Conservation (phyloP, 2,888 invertebrate species). For the Harpalus rubripes region DNA sequence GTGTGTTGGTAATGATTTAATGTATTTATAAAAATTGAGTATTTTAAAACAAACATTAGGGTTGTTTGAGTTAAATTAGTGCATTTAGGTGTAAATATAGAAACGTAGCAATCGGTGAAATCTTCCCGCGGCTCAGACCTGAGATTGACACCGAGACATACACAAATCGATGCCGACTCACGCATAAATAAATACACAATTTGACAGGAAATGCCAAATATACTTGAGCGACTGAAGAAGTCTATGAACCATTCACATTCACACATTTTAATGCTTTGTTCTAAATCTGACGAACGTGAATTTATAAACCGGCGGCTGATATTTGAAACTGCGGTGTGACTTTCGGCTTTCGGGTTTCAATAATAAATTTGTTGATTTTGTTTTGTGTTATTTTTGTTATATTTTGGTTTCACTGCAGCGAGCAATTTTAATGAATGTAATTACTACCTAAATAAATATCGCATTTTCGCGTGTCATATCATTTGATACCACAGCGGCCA, state of each 20-base stretch:
- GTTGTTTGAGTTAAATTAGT: constrained; percentile 9
- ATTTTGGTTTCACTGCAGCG: constrained; percentile 52
- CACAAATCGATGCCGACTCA: constrained; percentile 60
- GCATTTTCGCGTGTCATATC: constrained; percentile 40
- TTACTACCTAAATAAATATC: constrained; percentile 48
- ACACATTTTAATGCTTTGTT: constrained; percentile 41
- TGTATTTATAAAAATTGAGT: background rate
- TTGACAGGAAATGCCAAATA: constrained; percentile 67
- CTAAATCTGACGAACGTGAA: constrained; percentile 37
- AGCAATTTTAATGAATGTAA: constrained; percentile 47
- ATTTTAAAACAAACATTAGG: background rate
- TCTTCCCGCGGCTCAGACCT: background rate
- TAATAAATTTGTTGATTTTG: constrained; percentile 54
- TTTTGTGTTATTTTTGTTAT: constrained; percentile 53
- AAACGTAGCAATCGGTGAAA: background rate
- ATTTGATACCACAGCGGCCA: constrained; percentile 14
- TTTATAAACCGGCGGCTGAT: constrained; percentile 1
- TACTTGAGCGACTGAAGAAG: constrained; percentile 54
- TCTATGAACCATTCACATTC: constrained; percentile 52
- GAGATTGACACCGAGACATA: constrained; percentile 61
- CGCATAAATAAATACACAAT: constrained; percentile 66
- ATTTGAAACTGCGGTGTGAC: constrained; percentile 49
- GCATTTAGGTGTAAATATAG: constrained; percentile 15
- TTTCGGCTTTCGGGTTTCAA: constrained; percentile 52
- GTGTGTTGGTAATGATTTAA: constrained; percentile 1